phyloP scores from a whole-genome alignment of 2,888 invertebrate genomes.

The Macaria liturata region DNA sequence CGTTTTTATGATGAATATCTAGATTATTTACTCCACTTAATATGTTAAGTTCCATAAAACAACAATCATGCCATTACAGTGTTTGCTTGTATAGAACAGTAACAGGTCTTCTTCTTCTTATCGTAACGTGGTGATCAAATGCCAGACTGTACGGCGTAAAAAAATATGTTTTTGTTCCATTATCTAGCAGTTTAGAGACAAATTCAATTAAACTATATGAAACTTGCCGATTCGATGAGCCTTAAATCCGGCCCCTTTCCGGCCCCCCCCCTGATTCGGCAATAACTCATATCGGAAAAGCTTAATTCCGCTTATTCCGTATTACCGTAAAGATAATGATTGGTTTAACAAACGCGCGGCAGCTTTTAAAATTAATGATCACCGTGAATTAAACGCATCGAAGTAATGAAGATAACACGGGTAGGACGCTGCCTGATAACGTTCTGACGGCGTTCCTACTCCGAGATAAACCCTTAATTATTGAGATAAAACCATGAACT shows the following conservation, averaged over 20 bases:
- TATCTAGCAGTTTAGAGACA: too few relatives aligned
- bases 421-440: conserved; percentile 70
- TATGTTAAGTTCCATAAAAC: too few relatives aligned
- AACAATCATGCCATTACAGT: too few relatives aligned
- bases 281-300: conserved; percentile 64
- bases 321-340: conserved; percentile 69
- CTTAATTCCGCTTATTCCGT: conserved; percentile 55
- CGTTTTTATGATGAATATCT: too few relatives aligned
- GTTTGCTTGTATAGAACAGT: too few relatives aligned
- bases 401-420: conserved; percentile 77
- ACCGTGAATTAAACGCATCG: conserved; percentile 70
- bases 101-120: too few relatives aligned
- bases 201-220: too few relatives aligned
- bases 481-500: conserved; percentile 61
- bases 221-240: too few relatives aligned
- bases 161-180: too few relatives aligned
- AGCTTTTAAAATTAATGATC: conserved; percentile 77
- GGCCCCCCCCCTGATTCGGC: conserved; percentile 67
- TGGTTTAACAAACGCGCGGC: conserved; percentile 68
- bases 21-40: too few relatives aligned
- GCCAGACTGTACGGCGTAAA: too few relatives aligned
- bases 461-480: conserved; percentile 75
- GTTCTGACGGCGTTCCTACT: conserved; percentile 72
- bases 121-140: too few relatives aligned
- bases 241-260: conserved; percentile 3